A percentile compares a stretch with the other conserved stretches of the same genome.
phyloP scores from a whole-genome alignment of 2,797 vertebrate species.

The Sebastes wilsoni region DNA sequence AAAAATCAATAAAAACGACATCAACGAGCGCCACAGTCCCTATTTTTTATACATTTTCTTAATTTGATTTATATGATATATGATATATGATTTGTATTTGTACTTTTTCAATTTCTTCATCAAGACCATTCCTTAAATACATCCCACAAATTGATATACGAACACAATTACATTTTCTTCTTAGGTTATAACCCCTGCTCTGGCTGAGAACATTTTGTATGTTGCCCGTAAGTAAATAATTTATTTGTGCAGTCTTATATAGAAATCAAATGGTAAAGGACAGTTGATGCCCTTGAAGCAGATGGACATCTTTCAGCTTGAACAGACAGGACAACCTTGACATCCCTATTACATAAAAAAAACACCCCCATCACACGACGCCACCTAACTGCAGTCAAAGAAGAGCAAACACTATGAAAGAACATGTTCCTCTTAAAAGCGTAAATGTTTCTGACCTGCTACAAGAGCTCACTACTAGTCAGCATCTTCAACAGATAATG shows the following conservation, averaged over 20 bases:
- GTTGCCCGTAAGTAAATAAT: background rate
- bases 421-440: background rate
- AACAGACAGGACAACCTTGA: background rate
- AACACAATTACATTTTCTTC: background rate
- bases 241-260: background rate
- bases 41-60: background rate
- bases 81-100: background rate
- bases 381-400: background rate
- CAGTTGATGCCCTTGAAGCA: constrained; percentile 25
- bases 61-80: background rate
- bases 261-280: background rate
- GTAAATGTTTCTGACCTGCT: background rate
- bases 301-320: constrained; percentile 37
- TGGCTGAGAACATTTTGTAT: background rate
- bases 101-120: background rate
- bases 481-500: background rate
- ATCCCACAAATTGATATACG: background rate
- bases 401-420: background rate
- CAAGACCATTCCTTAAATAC: background rate
- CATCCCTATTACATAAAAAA: background rate
- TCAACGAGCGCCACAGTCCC: background rate
- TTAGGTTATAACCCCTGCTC: background rate
- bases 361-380: background rate
- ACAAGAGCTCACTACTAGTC: background rate
- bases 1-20: background rate